These are phyloP conservation scores for Poecilia gillii DNA, from an alignment of 2,797 vertebrate species.

Conservation along the genomic window DNA sequence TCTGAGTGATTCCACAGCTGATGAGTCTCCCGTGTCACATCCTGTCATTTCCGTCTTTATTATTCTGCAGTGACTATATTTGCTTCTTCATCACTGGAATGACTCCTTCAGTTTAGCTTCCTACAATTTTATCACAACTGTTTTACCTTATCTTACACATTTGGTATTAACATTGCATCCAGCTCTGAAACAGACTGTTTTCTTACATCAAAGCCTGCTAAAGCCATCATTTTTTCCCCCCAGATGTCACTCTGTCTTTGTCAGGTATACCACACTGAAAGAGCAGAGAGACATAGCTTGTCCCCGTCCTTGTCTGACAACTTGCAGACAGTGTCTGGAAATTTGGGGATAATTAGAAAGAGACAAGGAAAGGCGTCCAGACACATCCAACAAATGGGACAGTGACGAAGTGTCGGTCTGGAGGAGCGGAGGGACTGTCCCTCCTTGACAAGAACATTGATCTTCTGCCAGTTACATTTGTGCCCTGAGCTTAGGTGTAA, in stretches of 20 bases:
- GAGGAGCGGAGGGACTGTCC: constrained; percentile 4
- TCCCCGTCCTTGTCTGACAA: constrained; percentile 47
- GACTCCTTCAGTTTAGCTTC: constrained; percentile 19
- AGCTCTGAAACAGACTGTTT: constrained; percentile 48
- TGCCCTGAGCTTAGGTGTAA: neutral
- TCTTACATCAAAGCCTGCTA: constrained; percentile 29
- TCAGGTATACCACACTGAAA: constrained; percentile 8
- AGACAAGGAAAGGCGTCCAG: constrained; percentile 11
- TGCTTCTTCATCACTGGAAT: constrained; percentile 30
- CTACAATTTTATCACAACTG: neutral
- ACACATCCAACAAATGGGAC: neutral
- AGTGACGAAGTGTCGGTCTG: neutral
- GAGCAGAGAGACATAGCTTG: constrained; percentile 20
- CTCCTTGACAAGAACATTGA: constrained; percentile 8
- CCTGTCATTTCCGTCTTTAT: constrained; percentile 8
- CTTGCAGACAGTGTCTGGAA: constrained; percentile 25
- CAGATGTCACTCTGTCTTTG: constrained; percentile 29
- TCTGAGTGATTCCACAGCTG: constrained; percentile 16
- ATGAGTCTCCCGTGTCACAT: constrained; percentile 11
- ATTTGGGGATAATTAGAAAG: constrained; percentile 25
- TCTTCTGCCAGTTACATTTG: neutral
- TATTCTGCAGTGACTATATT: constrained; percentile 13
- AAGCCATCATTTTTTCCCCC: constrained; percentile 24
- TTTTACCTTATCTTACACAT: constrained; percentile 6
- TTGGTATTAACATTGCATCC: constrained; percentile 35